A percentile compares a stretch with the other conserved stretches of the same genome.
Conservation (phyloP, 1,140 invertebrate species). For the Halotydeus destructor region DNA sequence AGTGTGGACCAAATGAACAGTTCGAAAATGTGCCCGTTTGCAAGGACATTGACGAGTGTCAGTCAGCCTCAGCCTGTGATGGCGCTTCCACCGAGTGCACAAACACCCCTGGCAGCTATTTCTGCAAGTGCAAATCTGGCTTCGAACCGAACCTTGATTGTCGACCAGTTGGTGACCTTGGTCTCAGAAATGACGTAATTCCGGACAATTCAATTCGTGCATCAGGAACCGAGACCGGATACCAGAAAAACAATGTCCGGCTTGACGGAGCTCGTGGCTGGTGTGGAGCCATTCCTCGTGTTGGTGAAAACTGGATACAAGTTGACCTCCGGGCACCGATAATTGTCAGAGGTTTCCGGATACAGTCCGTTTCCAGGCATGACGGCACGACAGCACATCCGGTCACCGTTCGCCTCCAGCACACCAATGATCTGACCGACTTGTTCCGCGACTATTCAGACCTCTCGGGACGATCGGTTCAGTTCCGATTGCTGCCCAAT, state of each 20-base stretch:
- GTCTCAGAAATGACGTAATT: slow-evolving; percentile 65
- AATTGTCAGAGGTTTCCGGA: slow-evolving; percentile 66
- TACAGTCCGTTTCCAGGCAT: slow-evolving; percentile 39
- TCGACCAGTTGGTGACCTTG: slow-evolving; percentile 62
- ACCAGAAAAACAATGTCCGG: slow-evolving; percentile 45
- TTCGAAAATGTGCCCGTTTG: slow-evolving; percentile 66
- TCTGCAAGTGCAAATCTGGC: slow-evolving; percentile 64
- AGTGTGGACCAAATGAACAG: slow-evolving; percentile 59
- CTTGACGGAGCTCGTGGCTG: slow-evolving; percentile 63
- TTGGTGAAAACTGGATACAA: slow-evolving; percentile 60
- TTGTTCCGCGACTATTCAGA: slow-evolving; percentile 73
- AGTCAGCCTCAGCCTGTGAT: slow-evolving; percentile 58
- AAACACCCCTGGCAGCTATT: slow-evolving; percentile 73
- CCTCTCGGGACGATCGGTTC: slow-evolving; percentile 66
- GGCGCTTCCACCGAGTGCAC: slow-evolving; percentile 70
- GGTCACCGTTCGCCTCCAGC: slow-evolving; percentile 60
- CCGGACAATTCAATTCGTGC: slow-evolving; percentile 69
- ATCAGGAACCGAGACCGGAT: slow-evolving; percentile 55
- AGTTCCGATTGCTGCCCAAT: slow-evolving; percentile 49
- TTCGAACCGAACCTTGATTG: slow-evolving; percentile 72
- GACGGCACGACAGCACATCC: slow-evolving; percentile 55
- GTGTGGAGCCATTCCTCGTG: slow-evolving; percentile 64
- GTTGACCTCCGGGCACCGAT: slow-evolving; percentile 74
- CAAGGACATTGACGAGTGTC: slow-evolving; percentile 78
- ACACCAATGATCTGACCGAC: slow-evolving; percentile 69